Conservation (phyloP, 2,888 invertebrate species). For the Agrochola circellaris region DNA sequence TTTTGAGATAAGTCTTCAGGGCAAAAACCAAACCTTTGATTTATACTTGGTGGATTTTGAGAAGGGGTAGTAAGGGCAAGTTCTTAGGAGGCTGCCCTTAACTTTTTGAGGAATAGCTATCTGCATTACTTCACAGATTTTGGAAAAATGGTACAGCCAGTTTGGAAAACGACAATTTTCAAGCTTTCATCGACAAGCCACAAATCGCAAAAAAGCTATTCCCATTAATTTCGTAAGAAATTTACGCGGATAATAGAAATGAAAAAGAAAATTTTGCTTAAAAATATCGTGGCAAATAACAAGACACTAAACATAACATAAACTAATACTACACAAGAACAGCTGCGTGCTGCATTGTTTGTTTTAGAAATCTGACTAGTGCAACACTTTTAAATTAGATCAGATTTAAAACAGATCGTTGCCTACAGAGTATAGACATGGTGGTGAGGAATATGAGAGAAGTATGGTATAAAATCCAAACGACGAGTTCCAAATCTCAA, state of each 20-base stretch:
- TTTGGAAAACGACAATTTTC: not conserved
- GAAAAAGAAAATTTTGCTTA: not conserved
- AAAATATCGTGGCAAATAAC: conserved; percentile 10
- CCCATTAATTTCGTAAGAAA: not conserved
- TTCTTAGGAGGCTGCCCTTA: not conserved
- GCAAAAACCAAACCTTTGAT: not conserved
- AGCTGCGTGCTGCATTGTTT: conserved; percentile 41
- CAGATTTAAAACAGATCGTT: conserved; percentile 32
- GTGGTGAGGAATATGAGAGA: not conserved
- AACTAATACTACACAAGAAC: conserved; percentile 13
- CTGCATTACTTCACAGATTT: not conserved
- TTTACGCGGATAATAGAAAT: not conserved
- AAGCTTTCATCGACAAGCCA: not conserved
- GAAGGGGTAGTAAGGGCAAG: not conserved
- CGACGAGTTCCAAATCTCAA: too few relatives aligned
- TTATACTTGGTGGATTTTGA: not conserved
- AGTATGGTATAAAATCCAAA: too few relatives aligned
- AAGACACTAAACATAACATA: conserved; percentile 20
- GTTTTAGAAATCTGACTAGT: conserved; percentile 53
- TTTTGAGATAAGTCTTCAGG: not conserved
- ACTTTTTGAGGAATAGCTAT: not conserved
- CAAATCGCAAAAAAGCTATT: not conserved
- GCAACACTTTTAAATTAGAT: conserved; percentile 45
- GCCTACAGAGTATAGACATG: not conserved
- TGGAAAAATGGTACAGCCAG: not conserved